These are phyloP conservation scores for Sipha maydis DNA, from an alignment of 2,888 invertebrate genomes.

Conservation along the genomic window DNA sequence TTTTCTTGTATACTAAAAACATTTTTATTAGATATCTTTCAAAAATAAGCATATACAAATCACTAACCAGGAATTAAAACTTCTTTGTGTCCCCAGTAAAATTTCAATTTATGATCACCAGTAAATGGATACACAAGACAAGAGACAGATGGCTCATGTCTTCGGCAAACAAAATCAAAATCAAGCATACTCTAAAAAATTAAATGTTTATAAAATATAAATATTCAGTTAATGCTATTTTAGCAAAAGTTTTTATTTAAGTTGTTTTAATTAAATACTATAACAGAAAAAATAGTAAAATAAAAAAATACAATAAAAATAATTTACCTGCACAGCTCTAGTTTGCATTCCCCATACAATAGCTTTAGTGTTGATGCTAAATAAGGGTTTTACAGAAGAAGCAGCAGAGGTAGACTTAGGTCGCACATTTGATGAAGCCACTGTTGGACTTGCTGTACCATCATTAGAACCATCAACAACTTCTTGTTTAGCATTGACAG, in stretches of 20 bases:
- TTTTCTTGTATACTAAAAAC: constrained; percentile 88
- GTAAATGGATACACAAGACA: constrained; percentile 98
- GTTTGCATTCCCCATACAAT: constrained; percentile 99
- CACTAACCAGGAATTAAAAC: constrained; percentile 81
- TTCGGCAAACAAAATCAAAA: constrained; percentile 93
- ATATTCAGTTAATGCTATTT: neutral
- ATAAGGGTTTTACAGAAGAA: constrained; percentile 71
- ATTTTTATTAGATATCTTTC: neutral
- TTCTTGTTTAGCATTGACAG: constrained; percentile 61
- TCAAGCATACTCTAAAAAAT: constrained; percentile 84
- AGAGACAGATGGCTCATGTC: constrained; percentile 89
- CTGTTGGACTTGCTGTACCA: constrained; percentile 34
- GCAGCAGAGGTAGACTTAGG: constrained; percentile 20
- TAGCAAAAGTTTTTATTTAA: no score
- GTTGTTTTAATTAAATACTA: no score
- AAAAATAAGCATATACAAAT: neutral
- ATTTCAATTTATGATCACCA: constrained; percentile 98
- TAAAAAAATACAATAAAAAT: constrained; percentile 36
- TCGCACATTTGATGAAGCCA: constrained; percentile 53
- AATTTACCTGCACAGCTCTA: constrained; percentile 83
- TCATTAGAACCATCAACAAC: constrained; percentile 43
- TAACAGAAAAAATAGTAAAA: neutral
- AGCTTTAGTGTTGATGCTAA: constrained; percentile 85
- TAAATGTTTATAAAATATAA: neutral
- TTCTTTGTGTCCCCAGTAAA: constrained; percentile 99